Base-by-base conservation (phyloP, 2,888 invertebrate species). In the Sarcophaga variegata region DNA sequence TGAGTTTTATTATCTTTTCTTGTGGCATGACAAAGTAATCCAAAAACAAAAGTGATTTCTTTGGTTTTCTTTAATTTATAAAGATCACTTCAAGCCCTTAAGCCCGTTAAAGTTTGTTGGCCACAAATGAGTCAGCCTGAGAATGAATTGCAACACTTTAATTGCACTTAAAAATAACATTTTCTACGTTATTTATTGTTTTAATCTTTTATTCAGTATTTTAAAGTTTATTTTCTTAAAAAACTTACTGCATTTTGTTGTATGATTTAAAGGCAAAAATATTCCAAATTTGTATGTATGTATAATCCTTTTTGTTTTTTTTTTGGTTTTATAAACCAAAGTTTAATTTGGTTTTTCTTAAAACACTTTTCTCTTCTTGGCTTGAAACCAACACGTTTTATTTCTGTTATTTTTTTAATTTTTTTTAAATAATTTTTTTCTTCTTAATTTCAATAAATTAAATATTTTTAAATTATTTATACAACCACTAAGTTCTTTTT, bases 221-320 rank as follows among this genome's bases (percentile, higher is more conserved):
- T 74, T n/a, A 67, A 62, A 17, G 6, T 47, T 75, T 76, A 12
- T 47, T 75, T 76, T 64, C 20, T 69, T 60, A 37, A 17, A 60
- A 64, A 67, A 87, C 87, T 87, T 84, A 87, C 87, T 82, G 84
- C 87, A 87, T 87, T 82, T 79, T 83, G 12, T 82, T 25, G 47
- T 17, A 60, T 66, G 76, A 12, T 69, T 64, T 37, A 14, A 67
- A 37, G 37, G 2, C 10, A 8, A 37, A 76, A 17, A 49, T 62
- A 49, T 83, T 86, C 82, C 82, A 80, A 69, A 72, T 72, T 12
- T n/a, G 8, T 37, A 37, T 37, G 37, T 37, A 63, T 27, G 47
- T 63, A 60, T 75, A 60, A 64, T 75, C 79, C 79, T 80, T 71
- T 69, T 62, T 49, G 49, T 49, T 82, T 76, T 62, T 0, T 14